These are phyloP conservation scores for Thamnophis sirtalis DNA, from an alignment of 2,113 vertebrate species.

Conservation along the genomic window DNA sequence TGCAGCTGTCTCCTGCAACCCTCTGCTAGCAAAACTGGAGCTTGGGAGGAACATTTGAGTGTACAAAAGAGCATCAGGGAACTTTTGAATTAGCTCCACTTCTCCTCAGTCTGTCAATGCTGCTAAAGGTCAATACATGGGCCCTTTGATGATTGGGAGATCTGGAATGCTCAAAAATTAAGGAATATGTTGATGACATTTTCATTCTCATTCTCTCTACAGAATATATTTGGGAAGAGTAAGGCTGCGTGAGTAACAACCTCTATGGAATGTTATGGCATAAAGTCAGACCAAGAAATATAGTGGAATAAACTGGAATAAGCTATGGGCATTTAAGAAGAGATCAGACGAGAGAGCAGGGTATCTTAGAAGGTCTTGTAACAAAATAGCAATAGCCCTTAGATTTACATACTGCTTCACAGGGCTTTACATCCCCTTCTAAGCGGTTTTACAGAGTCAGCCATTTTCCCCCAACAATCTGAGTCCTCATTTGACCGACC, in stretches of 20 bases:
- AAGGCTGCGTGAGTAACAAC: slow-evolving; percentile 3
- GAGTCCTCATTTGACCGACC: too few relatives aligned
- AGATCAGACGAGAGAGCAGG: not conserved
- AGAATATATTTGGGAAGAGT: slow-evolving; percentile 18
- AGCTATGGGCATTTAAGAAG: not conserved
- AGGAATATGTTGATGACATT: not conserved
- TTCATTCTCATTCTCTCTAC: not conserved
- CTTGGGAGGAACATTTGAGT: not conserved
- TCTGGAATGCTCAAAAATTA: not conserved
- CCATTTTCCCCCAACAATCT: too few relatives aligned
- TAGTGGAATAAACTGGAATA: too few relatives aligned
- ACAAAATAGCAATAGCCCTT: too few relatives aligned
- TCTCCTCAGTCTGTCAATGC: not conserved
- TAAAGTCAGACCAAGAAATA: not conserved
- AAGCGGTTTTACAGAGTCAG: too few relatives aligned
- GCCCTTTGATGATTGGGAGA: not conserved
- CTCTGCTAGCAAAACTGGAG: too few relatives aligned
- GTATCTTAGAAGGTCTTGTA: not conserved
- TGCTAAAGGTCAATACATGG: accelerated
- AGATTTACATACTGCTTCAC: too few relatives aligned
- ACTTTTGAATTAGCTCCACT: not conserved
- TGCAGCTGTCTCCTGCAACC: too few relatives aligned
- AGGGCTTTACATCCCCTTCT: too few relatives aligned
- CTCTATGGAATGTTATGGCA: not conserved
- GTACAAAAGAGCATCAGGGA: not conserved